Base-by-base conservation (phyloP, 2,797 vertebrate genomes). In the Macrochelys suwanniensis region DNA sequence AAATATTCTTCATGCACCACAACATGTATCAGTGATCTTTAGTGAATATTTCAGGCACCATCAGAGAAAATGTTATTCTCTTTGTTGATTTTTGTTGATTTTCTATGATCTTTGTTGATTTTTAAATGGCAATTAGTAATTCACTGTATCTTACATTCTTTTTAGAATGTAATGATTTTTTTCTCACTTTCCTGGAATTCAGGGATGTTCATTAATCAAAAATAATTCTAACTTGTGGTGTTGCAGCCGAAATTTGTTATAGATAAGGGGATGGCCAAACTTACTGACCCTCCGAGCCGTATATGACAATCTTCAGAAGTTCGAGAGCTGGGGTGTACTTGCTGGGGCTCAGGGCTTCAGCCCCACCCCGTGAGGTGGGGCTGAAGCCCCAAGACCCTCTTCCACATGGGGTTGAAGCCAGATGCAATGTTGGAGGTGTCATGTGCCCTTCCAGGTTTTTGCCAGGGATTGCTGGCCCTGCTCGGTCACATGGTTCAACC, bases 201-300 rank as follows among this genome's bases (percentile, higher is more conserved):
- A 59, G 68, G 88, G 90, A 84, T 6, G 2, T 77, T 94, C 28
- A 84, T 89, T 93, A 94, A 82, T 45, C 82, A 90, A 90, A 95
- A 87, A 76, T 65, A 94, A 94, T 87, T 94, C 33, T 12, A 93
- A 71, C 33, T 12, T 28, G 51, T 19, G 11, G 45, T 42, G 50
- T 51, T 37, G n/a, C 85, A 77, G 25, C 15, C 54, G 68, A 31
- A 88, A 88, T 87, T 84, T 94, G 79, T 65, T 77, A 89, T 76
- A n/a, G 28, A 78, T 47, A 5, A 47, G 47, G 9, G 51, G 54
- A 9, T 54, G 21, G 54, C 54, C 54, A 54, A 54, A 54, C 54
- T 23, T 54, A 54, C 21, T 54, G 54, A 54, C 54, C 54, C 54
- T 54, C 11, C 49, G 13, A 50, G 12, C 49, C 49, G 4, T 50